Conservation (phyloP, 2,888 invertebrate species). For the Cyaniris semiargus region DNA sequence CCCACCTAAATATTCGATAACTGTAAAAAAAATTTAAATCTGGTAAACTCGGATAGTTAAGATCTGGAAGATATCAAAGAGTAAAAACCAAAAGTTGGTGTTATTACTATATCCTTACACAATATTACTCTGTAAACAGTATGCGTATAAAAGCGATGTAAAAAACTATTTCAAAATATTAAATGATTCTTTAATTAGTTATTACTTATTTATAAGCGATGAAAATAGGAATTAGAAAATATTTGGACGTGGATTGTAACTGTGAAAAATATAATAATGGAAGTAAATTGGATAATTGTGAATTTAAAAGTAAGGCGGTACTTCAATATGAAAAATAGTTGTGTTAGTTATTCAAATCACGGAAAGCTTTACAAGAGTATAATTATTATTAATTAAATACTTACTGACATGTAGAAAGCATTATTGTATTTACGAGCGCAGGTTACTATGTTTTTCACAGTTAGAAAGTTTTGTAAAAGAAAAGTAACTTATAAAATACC, state of each 20-base stretch:
- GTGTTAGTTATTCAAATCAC: not conserved
- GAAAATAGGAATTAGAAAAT: constrained; percentile 28
- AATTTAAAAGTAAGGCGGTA: not conserved
- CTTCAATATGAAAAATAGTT: not conserved
- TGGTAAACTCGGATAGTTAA: too few relatives aligned
- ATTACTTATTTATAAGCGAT: constrained; percentile 33
- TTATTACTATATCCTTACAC: constrained; percentile 31
- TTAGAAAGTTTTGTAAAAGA: constrained; percentile 14
- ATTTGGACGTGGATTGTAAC: constrained; percentile 18
- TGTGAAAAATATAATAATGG: constrained; percentile 21
- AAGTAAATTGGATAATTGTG: not conserved
- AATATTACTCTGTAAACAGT: constrained; percentile 33
- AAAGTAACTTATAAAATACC: constrained; percentile 21
- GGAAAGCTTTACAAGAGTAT: not conserved
- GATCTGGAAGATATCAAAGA: not conserved
- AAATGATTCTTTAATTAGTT: constrained; percentile 32
- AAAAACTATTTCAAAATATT: constrained; percentile 34
- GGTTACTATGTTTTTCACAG: constrained; percentile 27
- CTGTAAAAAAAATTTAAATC: too few relatives aligned
- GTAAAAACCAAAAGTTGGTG: constrained; percentile 10
- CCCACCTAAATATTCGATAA: not conserved
- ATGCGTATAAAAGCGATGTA: constrained; percentile 35
- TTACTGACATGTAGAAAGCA: too few relatives aligned
- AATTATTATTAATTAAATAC: not conserved
- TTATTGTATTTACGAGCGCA: not conserved